These are phyloP conservation scores for Choloepus didactylus DNA, from an alignment of 2,797 vertebrate species.

Conservation along the genomic window DNA sequence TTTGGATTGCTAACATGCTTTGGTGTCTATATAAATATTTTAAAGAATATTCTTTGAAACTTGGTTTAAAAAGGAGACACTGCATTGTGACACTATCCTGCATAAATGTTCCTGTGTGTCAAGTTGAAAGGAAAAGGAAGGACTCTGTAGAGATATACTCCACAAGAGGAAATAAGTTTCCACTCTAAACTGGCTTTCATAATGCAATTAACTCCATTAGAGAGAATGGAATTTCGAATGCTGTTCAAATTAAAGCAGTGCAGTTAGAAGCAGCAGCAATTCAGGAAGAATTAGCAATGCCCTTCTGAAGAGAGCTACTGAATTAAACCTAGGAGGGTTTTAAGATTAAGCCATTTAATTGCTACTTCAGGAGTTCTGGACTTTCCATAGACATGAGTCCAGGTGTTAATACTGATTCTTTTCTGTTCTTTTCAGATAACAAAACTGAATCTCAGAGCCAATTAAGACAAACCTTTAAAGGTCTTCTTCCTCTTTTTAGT, in stretches of 20 bases:
- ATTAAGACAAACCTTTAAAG: constrained; percentile 79
- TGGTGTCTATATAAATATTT: constrained; percentile 56
- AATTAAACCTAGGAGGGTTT: constrained; percentile 81
- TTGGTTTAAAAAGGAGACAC: background rate
- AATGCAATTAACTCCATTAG: constrained; percentile 73
- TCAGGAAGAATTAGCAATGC: constrained; percentile 82
- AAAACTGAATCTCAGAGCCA: constrained; percentile 79
- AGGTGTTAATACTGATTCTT: constrained; percentile 82
- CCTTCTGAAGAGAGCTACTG: constrained; percentile 81
- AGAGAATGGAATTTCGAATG: constrained; percentile 73
- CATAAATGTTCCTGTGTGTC: background rate
- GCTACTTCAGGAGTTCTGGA: constrained; percentile 79
- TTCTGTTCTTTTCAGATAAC: constrained; percentile 82
- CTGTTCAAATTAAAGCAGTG: constrained; percentile 81
- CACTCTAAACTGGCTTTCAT: constrained; percentile 63
- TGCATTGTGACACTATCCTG: constrained; percentile 33
- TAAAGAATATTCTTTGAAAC: constrained; percentile 42
- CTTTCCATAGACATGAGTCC: constrained; percentile 69
- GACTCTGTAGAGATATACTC: constrained; percentile 57
- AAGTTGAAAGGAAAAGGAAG: constrained; percentile 36
- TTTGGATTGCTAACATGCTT: background rate
- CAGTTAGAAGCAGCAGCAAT: constrained; percentile 72
- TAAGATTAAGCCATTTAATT: constrained; percentile 85
- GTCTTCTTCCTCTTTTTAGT: constrained; percentile 42
- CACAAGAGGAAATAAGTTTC: constrained; percentile 55